Evolutionary conservation across 2,113 vertebrate species (phyloP).

Genomic region (Rhodinocichla rosea): DNA sequence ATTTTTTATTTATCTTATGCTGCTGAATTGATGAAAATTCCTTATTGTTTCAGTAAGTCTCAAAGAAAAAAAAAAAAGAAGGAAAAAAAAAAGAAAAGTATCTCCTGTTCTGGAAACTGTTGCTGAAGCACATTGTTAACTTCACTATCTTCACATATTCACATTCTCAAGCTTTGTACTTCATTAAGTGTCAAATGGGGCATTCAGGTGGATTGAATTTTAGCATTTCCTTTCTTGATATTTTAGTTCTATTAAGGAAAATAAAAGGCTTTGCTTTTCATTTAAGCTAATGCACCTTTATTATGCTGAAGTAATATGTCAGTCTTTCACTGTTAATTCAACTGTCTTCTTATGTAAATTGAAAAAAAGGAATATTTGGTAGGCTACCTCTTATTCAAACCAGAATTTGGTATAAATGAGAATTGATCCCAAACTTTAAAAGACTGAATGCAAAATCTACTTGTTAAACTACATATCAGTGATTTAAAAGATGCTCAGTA

Average conservation of each 20-base stretch:
- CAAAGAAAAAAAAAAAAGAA: background rate
- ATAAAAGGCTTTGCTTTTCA: background rate
- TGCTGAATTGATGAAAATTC: background rate
- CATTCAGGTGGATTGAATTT: background rate
- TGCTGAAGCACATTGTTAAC: background rate
- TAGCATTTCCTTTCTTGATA: background rate
- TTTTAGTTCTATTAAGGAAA: background rate
- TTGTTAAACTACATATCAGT: background rate
- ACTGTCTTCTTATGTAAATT: background rate
- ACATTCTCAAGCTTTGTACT: background rate
- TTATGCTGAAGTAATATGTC: background rate
- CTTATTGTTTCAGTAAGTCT: background rate
- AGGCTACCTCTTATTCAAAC: background rate
- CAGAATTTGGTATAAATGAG: background rate
- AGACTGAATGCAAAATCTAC: background rate
- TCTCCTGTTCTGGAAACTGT: background rate
- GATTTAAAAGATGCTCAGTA: background rate
- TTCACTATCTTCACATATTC: background rate
- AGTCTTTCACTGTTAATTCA: background rate
- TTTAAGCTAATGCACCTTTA: background rate
- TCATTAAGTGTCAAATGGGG: background rate
- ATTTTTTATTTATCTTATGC: background rate
- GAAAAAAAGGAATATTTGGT: background rate
- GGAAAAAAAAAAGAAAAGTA: background rate
- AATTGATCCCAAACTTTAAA: background rate